phyloP scores from a whole-genome alignment of 2,797 vertebrate genomes.

The Syngnathus acus region DNA sequence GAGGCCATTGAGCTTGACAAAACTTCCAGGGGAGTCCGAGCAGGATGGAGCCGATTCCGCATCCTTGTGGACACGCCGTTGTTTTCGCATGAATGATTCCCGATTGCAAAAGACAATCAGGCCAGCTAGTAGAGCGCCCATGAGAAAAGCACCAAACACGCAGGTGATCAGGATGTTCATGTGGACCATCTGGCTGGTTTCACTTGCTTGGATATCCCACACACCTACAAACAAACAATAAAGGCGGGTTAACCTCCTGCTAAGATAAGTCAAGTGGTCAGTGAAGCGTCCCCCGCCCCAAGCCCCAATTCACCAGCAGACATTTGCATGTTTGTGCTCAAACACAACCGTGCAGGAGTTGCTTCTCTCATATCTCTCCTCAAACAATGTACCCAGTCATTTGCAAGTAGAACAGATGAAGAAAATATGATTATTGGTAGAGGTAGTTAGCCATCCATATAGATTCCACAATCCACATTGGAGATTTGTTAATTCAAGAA shows the following conservation, averaged over 20 bases:
- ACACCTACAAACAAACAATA: slow-evolving; percentile 71
- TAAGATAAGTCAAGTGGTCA: slow-evolving; percentile 11
- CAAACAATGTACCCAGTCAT: slow-evolving; percentile 25
- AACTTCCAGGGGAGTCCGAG: slow-evolving; percentile 91
- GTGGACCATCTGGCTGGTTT: slow-evolving; percentile 97
- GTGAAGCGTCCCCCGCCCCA: slow-evolving; percentile 8
- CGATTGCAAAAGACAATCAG: slow-evolving; percentile 95
- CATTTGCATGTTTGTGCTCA: slow-evolving; percentile 38
- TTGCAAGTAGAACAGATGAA: slow-evolving; percentile 37
- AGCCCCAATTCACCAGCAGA: slow-evolving; percentile 24
- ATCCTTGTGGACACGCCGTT: slow-evolving; percentile 88
- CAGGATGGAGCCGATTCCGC: slow-evolving; percentile 88
- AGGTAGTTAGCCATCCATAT: slow-evolving; percentile 53
- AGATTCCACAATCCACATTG: slow-evolving; percentile 39
- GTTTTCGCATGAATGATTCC: slow-evolving; percentile 85
- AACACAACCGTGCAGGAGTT: slow-evolving; percentile 50
- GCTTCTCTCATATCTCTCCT: slow-evolving; percentile 36
- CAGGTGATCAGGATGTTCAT: slow-evolving; percentile 99
- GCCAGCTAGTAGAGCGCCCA: slow-evolving; percentile 92
- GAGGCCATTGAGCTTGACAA: slow-evolving; percentile 89
- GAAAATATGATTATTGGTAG: slow-evolving; percentile 35
- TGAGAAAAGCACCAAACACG: slow-evolving; percentile 91
- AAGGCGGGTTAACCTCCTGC: slow-evolving; percentile 7
- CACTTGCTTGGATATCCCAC: slow-evolving; percentile 90
- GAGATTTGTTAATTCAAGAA: slow-evolving; percentile 47